These are phyloP conservation scores for Scaptomyza montana DNA, from an alignment of 1,140 invertebrate genomes.

Conservation along the genomic window DNA sequence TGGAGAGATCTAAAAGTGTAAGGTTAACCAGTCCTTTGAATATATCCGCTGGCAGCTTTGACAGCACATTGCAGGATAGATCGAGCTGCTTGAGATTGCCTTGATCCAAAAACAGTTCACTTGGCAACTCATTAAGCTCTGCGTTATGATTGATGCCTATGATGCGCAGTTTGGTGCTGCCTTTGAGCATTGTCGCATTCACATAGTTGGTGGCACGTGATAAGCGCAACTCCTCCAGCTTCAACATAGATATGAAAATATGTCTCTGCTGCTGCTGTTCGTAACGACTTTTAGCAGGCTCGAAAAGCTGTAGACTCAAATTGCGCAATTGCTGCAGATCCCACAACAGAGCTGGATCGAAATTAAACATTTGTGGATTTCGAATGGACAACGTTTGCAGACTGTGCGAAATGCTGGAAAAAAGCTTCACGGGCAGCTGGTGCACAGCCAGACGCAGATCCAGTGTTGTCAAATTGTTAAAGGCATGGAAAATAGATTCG, in stretches of 20 bases:
- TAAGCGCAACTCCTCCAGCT: constrained; percentile 85
- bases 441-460: constrained; percentile 46
- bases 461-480: constrained; percentile 52
- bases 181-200: constrained; percentile 85
- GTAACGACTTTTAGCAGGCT: not conserved
- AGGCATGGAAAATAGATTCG: constrained; percentile 51
- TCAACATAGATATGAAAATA: constrained; percentile 58
- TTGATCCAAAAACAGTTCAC: constrained; percentile 85
- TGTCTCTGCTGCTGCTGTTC: constrained; percentile 24
- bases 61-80: constrained; percentile 85
- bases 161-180: constrained; percentile 84
- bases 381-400: constrained; percentile 50
- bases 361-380: constrained; percentile 53
- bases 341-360: constrained; percentile 34
- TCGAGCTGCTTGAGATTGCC: constrained; percentile 85
- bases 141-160: constrained; percentile 86
- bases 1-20: constrained; percentile 84
- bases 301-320: constrained; percentile 41
- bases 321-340: constrained; percentile 59
- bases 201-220: constrained; percentile 69
- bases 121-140: constrained; percentile 84
- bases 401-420: constrained; percentile 43
- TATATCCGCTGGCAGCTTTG: constrained; percentile 84
- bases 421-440: constrained; percentile 35
- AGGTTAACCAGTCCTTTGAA: constrained; percentile 85